phyloP scores from a whole-genome alignment of 2,888 invertebrate species.

The Fragum whitleyi region DNA sequence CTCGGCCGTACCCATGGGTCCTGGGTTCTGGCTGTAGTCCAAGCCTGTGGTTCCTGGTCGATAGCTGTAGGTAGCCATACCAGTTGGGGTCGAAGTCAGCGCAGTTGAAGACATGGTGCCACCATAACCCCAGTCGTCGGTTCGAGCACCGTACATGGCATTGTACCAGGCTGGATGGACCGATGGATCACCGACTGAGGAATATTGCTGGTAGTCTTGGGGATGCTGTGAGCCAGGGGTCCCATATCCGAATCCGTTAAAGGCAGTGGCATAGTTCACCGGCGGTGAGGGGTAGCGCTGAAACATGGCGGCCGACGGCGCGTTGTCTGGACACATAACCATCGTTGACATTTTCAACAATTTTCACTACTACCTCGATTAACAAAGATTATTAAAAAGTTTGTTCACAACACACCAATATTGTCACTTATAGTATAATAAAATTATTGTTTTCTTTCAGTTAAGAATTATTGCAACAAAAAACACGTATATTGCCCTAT shows the following conservation, averaged over 20 bases:
- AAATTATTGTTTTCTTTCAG: conserved; percentile 9
- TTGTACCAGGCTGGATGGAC: conserved; percentile 70
- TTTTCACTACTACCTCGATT: not conserved
- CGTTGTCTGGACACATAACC: conserved; percentile 68
- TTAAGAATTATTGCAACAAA: conserved; percentile 12
- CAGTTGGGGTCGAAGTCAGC: conserved; percentile 58
- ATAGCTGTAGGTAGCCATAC: conserved; percentile 64
- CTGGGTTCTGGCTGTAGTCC: conserved; percentile 63
- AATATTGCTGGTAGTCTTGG: conserved; percentile 68
- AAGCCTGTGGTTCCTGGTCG: conserved; percentile 63
- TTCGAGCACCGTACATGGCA: conserved; percentile 64
- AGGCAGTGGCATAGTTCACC: conserved; percentile 52
- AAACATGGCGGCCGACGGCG: conserved; percentile 59
- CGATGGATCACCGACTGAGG: conserved; percentile 57
- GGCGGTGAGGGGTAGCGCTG: conserved; percentile 69
- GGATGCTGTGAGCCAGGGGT: conserved; percentile 58
- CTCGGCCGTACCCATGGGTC: conserved; percentile 56
- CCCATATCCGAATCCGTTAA: conserved; percentile 55
- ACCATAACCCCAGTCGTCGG: conserved; percentile 76
- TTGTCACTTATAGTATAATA: not conserved
- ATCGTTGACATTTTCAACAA: conserved; percentile 56
- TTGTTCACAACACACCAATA: not conserved
- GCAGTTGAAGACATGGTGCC: conserved; percentile 44
- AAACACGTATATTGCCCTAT: conserved; percentile 16
- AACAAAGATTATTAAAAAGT: conserved; percentile 8